These are phyloP conservation scores for Hydrocynus forskahlii DNA, from an alignment of 2,797 vertebrate genomes.

Conservation along the genomic window DNA sequence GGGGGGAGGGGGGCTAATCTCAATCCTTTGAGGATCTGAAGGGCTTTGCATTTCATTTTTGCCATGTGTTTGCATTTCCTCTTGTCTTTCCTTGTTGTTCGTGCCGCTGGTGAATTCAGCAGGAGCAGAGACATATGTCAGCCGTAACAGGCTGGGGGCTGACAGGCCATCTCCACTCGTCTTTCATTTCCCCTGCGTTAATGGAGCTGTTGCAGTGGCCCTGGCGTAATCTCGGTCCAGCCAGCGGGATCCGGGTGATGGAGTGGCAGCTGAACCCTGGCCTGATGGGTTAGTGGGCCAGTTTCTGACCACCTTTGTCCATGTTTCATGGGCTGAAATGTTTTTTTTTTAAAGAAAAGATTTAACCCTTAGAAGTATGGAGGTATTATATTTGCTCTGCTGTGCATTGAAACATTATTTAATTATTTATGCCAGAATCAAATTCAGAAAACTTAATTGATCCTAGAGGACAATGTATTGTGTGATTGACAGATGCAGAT, in stretches of 20 bases:
- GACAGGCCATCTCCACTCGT: neutral
- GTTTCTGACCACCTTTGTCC: neutral
- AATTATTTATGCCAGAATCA: too few species aligned
- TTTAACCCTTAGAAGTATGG: neutral
- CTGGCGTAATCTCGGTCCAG: neutral
- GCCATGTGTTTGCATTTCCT: constrained; percentile 14
- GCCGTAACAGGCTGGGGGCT: constrained; percentile 7
- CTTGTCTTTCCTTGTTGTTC: constrained; percentile 5
- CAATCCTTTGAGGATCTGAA: constrained; percentile 65
- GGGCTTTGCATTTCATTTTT: constrained; percentile 67
- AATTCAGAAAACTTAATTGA: too few species aligned
- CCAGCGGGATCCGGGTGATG: neutral
- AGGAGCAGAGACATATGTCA: neutral
- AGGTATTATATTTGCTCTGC: too few species aligned
- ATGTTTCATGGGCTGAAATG: neutral
- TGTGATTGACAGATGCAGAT: neutral
- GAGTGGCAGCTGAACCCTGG: neutral
- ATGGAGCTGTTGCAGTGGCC: neutral
- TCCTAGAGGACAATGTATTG: neutral
- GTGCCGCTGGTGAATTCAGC: constrained; percentile 15
- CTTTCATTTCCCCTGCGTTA: constrained; percentile 8
- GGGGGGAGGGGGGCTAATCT: constrained; percentile 39
- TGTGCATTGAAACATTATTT: too few species aligned
- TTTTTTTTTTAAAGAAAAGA: neutral
- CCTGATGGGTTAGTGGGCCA: neutral